phyloP scores from a whole-genome alignment of 2,888 invertebrate species.

The Drosophila pegasa region DNA sequence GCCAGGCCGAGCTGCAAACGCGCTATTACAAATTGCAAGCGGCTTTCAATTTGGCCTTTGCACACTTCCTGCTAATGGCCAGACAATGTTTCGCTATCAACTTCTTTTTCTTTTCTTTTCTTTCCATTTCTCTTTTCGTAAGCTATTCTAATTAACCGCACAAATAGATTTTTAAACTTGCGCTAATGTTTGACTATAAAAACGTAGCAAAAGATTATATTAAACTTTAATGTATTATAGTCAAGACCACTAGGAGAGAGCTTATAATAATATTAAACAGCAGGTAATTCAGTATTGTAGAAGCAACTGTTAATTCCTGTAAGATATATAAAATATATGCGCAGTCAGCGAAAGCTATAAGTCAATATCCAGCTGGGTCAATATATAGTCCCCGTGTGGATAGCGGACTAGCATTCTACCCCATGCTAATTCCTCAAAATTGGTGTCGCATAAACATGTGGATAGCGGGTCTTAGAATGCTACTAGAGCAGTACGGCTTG shows the following conservation, averaged over 20 bases:
- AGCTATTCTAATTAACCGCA: conserved; percentile 11
- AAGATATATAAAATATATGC: too few species aligned
- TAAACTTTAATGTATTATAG: too few species aligned
- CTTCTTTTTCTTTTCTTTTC: not conserved
- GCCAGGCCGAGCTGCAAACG: conserved; percentile 35
- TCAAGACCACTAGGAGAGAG: not conserved
- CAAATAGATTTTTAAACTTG: conserved; percentile 2
- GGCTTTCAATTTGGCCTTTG: conserved; percentile 48
- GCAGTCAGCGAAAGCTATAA: too few species aligned
- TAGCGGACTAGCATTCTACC: too few species aligned
- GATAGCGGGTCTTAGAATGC: too few species aligned
- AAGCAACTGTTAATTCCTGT: too few species aligned
- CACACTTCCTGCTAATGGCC: conserved; percentile 31
- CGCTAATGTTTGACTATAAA: not conserved
- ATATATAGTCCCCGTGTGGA: too few species aligned
- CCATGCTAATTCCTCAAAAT: too few species aligned
- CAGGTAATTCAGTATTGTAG: not conserved
- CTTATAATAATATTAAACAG: too few species aligned
- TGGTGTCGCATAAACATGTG: too few species aligned
- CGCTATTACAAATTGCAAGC: conserved; percentile 57
- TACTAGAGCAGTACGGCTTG: too few species aligned
- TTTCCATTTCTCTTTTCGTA: not conserved
- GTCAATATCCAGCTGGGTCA: too few species aligned
- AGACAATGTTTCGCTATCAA: conserved; percentile 15
- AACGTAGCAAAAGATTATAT: not conserved